Evolutionary conservation across 1,140 invertebrate genomes (phyloP).

Genomic region (Pachyrhynchus sulphureomaculatus): DNA sequence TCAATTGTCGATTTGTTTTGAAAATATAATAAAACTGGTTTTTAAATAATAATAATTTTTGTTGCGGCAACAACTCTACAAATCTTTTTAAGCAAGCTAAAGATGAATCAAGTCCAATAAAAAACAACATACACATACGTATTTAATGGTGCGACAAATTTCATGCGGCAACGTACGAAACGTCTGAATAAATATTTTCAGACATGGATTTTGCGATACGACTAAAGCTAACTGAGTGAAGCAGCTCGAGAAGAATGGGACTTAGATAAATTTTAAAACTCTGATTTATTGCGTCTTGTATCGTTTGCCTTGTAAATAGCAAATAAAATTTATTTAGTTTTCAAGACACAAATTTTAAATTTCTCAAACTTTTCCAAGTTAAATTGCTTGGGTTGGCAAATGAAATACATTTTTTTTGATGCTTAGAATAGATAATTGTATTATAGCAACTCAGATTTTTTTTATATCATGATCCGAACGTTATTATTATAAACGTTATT

Average conservation of each 20-base stretch:
- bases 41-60: too few relatives aligned
- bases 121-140: conserved; percentile 43
- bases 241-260: conserved; percentile 47
- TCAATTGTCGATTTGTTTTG: too few relatives aligned
- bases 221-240: conserved; percentile 43
- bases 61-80: too few relatives aligned
- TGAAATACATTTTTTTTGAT: neutral
- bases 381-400: neutral
- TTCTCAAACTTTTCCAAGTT: conserved; percentile 17
- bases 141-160: conserved; percentile 51
- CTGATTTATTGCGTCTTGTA: conserved; percentile 44
- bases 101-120: conserved; percentile 30
- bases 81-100: neutral
- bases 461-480: too few relatives aligned
- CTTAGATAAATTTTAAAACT: conserved; percentile 47
- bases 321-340: conserved; percentile 43
- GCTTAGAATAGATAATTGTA: neutral
- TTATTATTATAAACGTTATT: too few relatives aligned
- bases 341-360: conserved; percentile 26
- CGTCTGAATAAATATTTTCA: conserved; percentile 46
- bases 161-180: conserved; percentile 49
- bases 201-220: conserved; percentile 44
- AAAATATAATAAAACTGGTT: too few relatives aligned
- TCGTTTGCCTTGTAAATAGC: conserved; percentile 45
- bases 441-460: neutral